Percentiles rank a stretch among this genome's conserved stretches.
These are phyloP conservation scores for Sebastes hubbsi DNA, from an alignment of 2,797 vertebrate genomes.

Conservation along the genomic window DNA sequence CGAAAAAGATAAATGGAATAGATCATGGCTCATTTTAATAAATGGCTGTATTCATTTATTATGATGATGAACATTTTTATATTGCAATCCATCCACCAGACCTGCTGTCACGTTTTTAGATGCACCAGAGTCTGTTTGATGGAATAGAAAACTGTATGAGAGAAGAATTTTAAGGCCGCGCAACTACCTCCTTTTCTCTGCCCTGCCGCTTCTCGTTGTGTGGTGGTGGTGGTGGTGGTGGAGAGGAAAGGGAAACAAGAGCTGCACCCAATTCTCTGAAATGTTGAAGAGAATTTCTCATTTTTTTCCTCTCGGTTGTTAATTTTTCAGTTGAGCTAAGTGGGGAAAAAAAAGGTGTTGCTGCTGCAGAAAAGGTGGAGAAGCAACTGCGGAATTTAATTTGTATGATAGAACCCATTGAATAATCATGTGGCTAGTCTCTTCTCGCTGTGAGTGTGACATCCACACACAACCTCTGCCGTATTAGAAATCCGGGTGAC, in stretches of 20 bases:
- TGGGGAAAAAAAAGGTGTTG: neutral
- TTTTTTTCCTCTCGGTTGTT: neutral
- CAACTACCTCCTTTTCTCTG: neutral
- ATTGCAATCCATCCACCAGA: neutral
- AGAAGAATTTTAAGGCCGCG: constrained; percentile 25
- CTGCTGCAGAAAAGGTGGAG: neutral
- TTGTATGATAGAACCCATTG: neutral
- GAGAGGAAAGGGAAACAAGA: neutral
- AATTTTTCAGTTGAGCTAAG: constrained; percentile 1
- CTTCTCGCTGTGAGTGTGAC: neutral
- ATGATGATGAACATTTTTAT: neutral
- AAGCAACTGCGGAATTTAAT: neutral
- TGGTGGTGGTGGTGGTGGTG: neutral
- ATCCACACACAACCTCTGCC: neutral
- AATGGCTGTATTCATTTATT: constrained; percentile 25
- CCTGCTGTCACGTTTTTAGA: constrained; percentile 1
- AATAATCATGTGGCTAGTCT: neutral
- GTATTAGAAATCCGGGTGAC: neutral
- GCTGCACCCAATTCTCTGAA: neutral
- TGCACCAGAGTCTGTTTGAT: constrained; percentile 27
- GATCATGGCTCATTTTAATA: neutral
- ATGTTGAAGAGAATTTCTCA: neutral
- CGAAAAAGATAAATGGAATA: neutral
- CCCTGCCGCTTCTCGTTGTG: neutral
- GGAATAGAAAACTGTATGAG: constrained; percentile 7